Conservation (phyloP, 2,113 vertebrate genomes). For the Pavo muticus region DNA sequence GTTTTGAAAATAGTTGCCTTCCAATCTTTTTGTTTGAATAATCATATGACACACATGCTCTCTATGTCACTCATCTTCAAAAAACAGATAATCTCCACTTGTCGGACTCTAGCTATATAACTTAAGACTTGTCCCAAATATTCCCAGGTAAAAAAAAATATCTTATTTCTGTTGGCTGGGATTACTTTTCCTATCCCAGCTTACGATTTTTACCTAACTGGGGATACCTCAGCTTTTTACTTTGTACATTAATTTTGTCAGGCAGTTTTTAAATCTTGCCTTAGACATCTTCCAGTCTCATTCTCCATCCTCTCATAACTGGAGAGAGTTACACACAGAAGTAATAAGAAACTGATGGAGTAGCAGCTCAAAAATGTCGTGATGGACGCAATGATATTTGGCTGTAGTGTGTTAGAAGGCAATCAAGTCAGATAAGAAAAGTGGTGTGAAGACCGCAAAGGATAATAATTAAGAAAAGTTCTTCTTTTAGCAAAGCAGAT, state of each 20-base stretch:
- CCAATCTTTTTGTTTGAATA: background rate
- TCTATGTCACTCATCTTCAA: background rate
- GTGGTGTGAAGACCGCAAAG: background rate
- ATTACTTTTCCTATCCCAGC: background rate
- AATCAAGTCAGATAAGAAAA: background rate
- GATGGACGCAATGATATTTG: rapidly evolving
- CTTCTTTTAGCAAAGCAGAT: background rate
- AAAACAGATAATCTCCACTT: background rate
- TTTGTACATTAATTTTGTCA: background rate
- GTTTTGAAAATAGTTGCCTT: background rate
- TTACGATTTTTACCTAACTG: background rate
- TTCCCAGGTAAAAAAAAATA: background rate
- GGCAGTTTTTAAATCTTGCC: background rate
- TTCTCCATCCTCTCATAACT: background rate
- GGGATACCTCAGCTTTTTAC: background rate
- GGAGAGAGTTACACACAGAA: background rate
- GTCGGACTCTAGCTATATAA: background rate
- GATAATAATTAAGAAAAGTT: background rate
- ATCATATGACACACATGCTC: background rate
- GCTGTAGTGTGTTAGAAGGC: background rate
- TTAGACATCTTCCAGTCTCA: background rate
- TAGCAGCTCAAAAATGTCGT: background rate
- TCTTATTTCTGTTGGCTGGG: background rate
- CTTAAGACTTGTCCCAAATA: background rate
- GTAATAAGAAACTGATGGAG: background rate